phyloP scores from a whole-genome alignment of 2,888 invertebrate genomes.

The Drosophila niveifrons region DNA sequence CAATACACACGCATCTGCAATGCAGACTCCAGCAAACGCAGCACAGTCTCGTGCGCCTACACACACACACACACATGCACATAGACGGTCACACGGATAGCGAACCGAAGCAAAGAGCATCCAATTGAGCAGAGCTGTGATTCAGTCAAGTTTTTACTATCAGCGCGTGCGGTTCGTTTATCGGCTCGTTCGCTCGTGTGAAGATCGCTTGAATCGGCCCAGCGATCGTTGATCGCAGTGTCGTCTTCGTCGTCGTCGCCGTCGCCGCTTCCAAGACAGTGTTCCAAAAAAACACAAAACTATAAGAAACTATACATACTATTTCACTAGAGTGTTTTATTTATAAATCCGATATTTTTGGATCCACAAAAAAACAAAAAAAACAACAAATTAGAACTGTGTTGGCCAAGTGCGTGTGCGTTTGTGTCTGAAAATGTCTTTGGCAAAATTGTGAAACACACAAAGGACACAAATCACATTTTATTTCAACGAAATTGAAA shows the following conservation, averaged over 20 bases:
- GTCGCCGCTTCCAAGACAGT: constrained; percentile 60
- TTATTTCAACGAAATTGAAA: constrained; percentile 16
- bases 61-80: constrained; percentile 20
- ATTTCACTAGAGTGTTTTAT: constrained; percentile 63
- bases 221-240: constrained; percentile 5
- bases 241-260: constrained; percentile 46
- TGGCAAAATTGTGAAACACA: constrained; percentile 62
- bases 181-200: constrained; percentile 19
- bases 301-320: constrained; percentile 31
- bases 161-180: constrained; percentile 69
- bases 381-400: constrained; percentile 25
- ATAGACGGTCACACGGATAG: constrained; percentile 40
- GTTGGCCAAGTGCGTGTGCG: constrained; percentile 33
- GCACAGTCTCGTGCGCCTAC: not conserved
- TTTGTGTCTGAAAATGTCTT: constrained; percentile 63
- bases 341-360: constrained; percentile 82
- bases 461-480: constrained; percentile 20
- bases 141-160: constrained; percentile 70
- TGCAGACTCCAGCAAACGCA: constrained; percentile 32
- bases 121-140: constrained; percentile 61
- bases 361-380: constrained; percentile 55
- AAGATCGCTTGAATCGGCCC: constrained; percentile 12
- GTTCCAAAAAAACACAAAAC: constrained; percentile 51
- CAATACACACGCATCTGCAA: not conserved
- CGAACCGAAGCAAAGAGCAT: constrained; percentile 78